Evolutionary conservation across 2,888 invertebrate genomes (phyloP).

Genomic region (Abscondita cerata): DNA sequence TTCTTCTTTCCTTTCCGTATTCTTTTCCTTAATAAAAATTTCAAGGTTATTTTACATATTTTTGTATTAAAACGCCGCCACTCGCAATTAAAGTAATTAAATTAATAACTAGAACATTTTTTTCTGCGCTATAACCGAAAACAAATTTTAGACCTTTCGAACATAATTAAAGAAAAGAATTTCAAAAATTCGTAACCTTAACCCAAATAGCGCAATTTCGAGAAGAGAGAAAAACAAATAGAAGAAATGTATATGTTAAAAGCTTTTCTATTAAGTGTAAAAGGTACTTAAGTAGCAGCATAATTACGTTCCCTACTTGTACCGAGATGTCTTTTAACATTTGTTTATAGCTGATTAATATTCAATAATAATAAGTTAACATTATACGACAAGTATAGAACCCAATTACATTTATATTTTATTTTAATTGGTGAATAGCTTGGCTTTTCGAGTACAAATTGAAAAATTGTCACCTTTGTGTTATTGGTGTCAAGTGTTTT

Average conservation of each 20-base stretch:
- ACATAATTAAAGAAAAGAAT: conserved; percentile 14
- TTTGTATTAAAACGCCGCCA: too few relatives aligned
- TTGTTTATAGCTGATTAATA: conserved; percentile 33
- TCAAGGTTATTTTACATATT: too few relatives aligned
- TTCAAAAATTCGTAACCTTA: conserved; percentile 21
- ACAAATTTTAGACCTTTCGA: conserved; percentile 1
- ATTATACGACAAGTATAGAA: conserved; percentile 8
- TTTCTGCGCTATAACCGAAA: too few relatives aligned
- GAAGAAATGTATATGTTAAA: conserved; percentile 32
- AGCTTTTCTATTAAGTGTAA: conserved; percentile 32
- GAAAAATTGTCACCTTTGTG: conserved; percentile 45
- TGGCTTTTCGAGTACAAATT: conserved; percentile 16
- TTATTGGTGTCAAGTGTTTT: conserved; percentile 48
- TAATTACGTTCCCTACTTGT: conserved; percentile 31
- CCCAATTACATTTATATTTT: conserved; percentile 23
- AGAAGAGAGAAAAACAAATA: conserved; percentile 13
- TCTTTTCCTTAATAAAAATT: too few relatives aligned
- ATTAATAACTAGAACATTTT: too few relatives aligned
- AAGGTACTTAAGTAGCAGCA: conserved; percentile 30
- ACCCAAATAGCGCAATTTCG: conserved; percentile 21
- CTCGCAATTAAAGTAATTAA: too few relatives aligned
- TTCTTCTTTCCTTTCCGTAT: too few relatives aligned
- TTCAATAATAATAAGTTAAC: conserved; percentile 26
- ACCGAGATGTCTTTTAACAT: conserved; percentile 26
- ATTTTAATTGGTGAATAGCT: not conserved